A percentile compares a stretch with the other conserved stretches of the same genome.
phyloP scores from a whole-genome alignment of 2,797 vertebrate genomes.

The Neostethus bicornis region DNA sequence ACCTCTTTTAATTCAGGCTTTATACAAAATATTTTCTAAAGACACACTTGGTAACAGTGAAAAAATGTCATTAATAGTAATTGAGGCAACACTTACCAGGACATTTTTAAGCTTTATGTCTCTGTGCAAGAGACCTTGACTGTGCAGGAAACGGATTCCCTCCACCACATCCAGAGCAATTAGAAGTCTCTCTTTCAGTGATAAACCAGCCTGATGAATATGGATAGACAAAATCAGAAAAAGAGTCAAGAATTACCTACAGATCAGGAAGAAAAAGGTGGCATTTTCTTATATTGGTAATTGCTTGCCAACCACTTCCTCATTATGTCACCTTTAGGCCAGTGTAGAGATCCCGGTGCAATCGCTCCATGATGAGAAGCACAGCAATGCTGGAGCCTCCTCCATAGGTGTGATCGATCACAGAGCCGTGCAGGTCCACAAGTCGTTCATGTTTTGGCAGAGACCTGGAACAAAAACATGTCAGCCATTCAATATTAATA shows the following conservation, averaged over 20 bases:
- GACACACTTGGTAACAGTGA: background rate
- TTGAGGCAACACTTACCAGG: slow-evolving; percentile 82
- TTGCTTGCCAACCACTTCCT: background rate
- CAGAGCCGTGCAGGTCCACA: slow-evolving; percentile 94
- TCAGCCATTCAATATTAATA: background rate
- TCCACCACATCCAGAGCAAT: slow-evolving; percentile 97
- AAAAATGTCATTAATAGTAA: background rate
- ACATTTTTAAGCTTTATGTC: slow-evolving; percentile 99
- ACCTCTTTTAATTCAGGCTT: background rate
- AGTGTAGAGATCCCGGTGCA: slow-evolving; percentile 96
- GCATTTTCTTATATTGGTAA: background rate
- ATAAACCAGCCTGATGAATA: slow-evolving; percentile 84
- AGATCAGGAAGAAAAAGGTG: background rate
- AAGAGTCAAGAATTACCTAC: background rate
- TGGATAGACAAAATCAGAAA: background rate
- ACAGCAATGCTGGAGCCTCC: slow-evolving; percentile 94
- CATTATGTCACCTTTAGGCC: slow-evolving; percentile 88
- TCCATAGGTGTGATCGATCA: slow-evolving; percentile 93
- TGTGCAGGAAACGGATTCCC: slow-evolving; percentile 95
- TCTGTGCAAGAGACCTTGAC: slow-evolving; percentile 94
- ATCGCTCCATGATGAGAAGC: slow-evolving; percentile 94
- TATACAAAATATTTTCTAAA: too few relatives aligned
- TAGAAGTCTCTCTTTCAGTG: slow-evolving; percentile 87
- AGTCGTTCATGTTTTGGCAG: slow-evolving; percentile 92
- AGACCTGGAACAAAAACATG: slow-evolving; percentile 75